A percentile compares a stretch with the other conserved stretches of the same genome.
These are phyloP conservation scores for Lates calcarifer DNA, from an alignment of 2,113 vertebrate genomes.

Conservation along the genomic window DNA sequence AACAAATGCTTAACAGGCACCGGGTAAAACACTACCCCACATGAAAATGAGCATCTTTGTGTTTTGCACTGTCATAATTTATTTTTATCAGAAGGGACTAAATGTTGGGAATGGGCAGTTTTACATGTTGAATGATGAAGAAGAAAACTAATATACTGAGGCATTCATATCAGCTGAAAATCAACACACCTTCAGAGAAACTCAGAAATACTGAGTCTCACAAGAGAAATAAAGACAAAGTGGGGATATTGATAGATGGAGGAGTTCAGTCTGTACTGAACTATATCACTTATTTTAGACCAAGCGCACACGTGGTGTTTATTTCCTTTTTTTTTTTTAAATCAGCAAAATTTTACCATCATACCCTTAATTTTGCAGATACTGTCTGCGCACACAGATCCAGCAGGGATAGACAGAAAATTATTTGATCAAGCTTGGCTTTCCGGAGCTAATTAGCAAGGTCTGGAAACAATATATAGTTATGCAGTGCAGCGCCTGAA, in stretches of 20 bases:
- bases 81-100: slow-evolving; percentile 10
- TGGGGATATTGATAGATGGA: slow-evolving; percentile 4
- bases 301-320: background rate
- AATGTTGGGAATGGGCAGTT: background rate
- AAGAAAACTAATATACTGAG: too few relatives aligned
- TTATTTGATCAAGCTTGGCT: slow-evolving; percentile 71
- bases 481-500: slow-evolving; percentile 56
- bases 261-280: slow-evolving; percentile 1
- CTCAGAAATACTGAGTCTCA: background rate
- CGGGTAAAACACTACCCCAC: background rate
- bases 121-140: background rate
- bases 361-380: background rate
- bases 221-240: background rate
- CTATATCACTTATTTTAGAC: slow-evolving; percentile 4
- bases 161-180: background rate
- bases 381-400: background rate
- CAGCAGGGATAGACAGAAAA: slow-evolving; percentile 49
- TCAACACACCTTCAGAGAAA: background rate
- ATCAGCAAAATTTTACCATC: slow-evolving; percentile 12
- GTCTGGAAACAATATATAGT: slow-evolving; percentile 58
- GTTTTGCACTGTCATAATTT: background rate
- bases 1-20: background rate
- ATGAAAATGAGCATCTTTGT: background rate
- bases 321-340: background rate
- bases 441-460: slow-evolving; percentile 65